Conservation (phyloP, 1,140 invertebrate genomes). For the Portunus trituberculatus region DNA sequence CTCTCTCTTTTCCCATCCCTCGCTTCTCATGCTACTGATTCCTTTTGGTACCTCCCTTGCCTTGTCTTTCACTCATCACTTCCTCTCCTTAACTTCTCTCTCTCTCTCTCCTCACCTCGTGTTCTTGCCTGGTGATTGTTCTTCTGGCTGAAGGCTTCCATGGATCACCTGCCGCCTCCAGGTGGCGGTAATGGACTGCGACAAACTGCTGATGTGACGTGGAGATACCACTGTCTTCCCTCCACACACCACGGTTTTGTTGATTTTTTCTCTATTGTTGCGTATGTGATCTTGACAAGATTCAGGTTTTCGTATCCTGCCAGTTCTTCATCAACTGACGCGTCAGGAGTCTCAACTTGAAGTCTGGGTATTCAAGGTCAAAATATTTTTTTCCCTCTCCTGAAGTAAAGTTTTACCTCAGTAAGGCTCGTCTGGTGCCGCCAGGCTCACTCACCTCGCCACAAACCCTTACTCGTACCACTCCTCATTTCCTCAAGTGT, state of each 20-base stretch:
- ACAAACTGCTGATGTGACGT: too few species aligned
- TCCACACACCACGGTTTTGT: too few species aligned
- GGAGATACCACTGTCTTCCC: too few species aligned
- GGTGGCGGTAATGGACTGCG: too few species aligned
- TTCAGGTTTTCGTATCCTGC: too few species aligned
- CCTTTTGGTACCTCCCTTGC: neutral
- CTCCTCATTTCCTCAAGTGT: neutral
- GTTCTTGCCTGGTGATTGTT: neutral
- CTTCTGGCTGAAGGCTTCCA: too few species aligned
- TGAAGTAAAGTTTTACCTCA: neutral
- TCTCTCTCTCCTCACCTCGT: neutral
- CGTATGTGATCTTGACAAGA: too few species aligned
- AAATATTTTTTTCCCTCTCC: neutral
- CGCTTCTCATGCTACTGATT: neutral
- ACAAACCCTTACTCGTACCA: neutral
- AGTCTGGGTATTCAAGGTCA: too few species aligned
- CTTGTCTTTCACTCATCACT: neutral
- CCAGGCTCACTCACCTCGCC: neutral
- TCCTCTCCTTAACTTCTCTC: neutral
- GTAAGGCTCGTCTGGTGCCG: neutral
- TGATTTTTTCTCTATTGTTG: too few species aligned
- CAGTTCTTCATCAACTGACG: too few species aligned
- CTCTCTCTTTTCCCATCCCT: neutral
- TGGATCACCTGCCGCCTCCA: too few species aligned
- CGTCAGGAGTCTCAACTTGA: too few species aligned